Conservation (phyloP, 2,888 invertebrate species). For the Drosophila subquinaria region DNA sequence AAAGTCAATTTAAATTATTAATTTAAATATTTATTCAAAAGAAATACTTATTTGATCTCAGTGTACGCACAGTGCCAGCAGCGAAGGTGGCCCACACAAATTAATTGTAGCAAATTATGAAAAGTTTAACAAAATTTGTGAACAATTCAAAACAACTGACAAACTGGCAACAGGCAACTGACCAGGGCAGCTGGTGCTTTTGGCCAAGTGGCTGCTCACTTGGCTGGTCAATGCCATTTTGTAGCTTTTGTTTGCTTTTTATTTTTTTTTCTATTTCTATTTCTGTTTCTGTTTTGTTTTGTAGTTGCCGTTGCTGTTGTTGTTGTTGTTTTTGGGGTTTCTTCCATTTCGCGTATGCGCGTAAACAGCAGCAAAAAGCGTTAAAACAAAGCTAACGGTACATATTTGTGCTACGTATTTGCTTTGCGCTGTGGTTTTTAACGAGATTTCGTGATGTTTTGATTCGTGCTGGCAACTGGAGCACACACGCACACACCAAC, state of each 20-base stretch:
- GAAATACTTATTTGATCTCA: not conserved
- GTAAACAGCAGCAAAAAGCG: constrained; percentile 32
- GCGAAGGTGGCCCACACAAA: constrained; percentile 17
- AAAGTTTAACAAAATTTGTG: constrained; percentile 31
- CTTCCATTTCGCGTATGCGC: constrained; percentile 34
- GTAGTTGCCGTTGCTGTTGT: constrained; percentile 11
- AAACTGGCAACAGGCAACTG: constrained; percentile 36
- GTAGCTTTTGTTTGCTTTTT: constrained; percentile 43
- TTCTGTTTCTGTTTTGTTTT: constrained; percentile 22
- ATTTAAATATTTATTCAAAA: constrained; percentile 2
- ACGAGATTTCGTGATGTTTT: constrained; percentile 69
- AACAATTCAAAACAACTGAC: constrained; percentile 28
- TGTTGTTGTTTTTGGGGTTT: constrained; percentile 24
- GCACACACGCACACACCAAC: constrained; percentile 35
- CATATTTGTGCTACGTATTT: constrained; percentile 54
- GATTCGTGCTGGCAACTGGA: constrained; percentile 57
- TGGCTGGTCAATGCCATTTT: constrained; percentile 77
- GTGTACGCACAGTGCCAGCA: constrained; percentile 5
- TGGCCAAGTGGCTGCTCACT: constrained; percentile 59
- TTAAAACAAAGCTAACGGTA: constrained; percentile 68
- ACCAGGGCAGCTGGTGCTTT: constrained; percentile 31
- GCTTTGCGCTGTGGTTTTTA: constrained; percentile 59
- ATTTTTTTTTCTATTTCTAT: constrained; percentile 17
- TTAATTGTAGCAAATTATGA: constrained; percentile 67
- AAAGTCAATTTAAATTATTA: not conserved